These are phyloP conservation scores for Condylostylus longicornis DNA, from an alignment of 1,140 invertebrate genomes.

Conservation along the genomic window DNA sequence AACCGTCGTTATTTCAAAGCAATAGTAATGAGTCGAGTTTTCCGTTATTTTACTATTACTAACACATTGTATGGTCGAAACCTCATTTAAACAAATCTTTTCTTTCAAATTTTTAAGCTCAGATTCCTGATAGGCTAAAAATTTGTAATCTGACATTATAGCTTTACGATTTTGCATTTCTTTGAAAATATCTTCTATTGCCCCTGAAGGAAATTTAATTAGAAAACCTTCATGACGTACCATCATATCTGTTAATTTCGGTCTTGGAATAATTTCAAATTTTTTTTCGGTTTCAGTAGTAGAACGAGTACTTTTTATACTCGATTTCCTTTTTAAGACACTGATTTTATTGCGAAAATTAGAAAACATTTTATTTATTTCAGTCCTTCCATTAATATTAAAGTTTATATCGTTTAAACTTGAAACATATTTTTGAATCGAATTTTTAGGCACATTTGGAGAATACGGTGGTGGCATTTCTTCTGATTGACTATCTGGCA, in stretches of 20 bases:
- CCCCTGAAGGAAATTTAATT: slow-evolving; percentile 30
- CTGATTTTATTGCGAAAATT: slow-evolving; percentile 23
- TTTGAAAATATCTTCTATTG: slow-evolving; percentile 36
- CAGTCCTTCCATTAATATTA: slow-evolving; percentile 11
- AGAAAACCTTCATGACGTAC: slow-evolving; percentile 25
- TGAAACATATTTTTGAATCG: slow-evolving; percentile 7
- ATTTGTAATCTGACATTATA: slow-evolving; percentile 36
- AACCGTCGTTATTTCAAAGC: slow-evolving; percentile 27
- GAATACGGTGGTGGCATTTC: neutral
- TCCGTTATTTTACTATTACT: slow-evolving; percentile 43
- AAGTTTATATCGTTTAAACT: slow-evolving; percentile 18
- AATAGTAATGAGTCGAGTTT: slow-evolving; percentile 29
- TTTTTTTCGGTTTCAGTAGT: slow-evolving; percentile 15
- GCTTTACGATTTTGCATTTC: slow-evolving; percentile 38
- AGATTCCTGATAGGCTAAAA: slow-evolving; percentile 38
- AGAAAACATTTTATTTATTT: slow-evolving; percentile 6
- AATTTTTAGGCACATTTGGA: neutral
- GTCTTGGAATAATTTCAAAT: slow-evolving; percentile 26
- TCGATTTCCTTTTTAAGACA: slow-evolving; percentile 22
- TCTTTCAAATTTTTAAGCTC: slow-evolving; percentile 40
- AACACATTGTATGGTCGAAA: slow-evolving; percentile 45
- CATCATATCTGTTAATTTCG: slow-evolving; percentile 19
- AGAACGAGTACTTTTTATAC: slow-evolving; percentile 12
- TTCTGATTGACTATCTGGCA: too few species aligned
- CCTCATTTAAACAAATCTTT: slow-evolving; percentile 37